Evolutionary conservation across 2,113 vertebrate genomes (phyloP), one percentile per base, ranked within the genome.

Genomic region (Cichladusa arquata): DNA sequence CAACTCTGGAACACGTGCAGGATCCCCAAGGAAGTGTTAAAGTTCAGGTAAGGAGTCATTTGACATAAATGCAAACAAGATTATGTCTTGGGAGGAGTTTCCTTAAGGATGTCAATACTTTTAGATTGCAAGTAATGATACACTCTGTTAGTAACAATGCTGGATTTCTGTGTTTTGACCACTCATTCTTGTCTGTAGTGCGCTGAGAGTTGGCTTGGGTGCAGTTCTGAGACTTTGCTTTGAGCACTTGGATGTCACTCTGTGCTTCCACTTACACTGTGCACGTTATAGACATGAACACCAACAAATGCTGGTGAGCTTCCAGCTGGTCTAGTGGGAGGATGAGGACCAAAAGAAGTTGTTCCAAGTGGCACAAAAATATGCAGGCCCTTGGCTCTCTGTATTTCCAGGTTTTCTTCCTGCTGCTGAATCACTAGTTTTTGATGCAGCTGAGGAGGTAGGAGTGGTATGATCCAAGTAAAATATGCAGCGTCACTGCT

Each of bases 11-110:
- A 80, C 99, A 99, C 0, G 98, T 99, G 44, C 98, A 98, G 89
- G 98, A 99, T 33, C 99, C 99, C 12, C 99, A 99, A 72, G 98
- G 81, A 95, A 98, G 97, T 0, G 98, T 99, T 19, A 99, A 99
- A 97, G 98, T 99, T 25, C 99, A 99, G 99, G 99, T 99, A 47
- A 71, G 66, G 45, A 34, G 36, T 47, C 1, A 1, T 28, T 61
- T 40, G 95, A n/a, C 22, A 3, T 13, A n/a, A 57, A 11, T 25
- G 6, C 58, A 38, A 38, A 65, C 18, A 18, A 12, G 51, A 47
- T 13, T 44, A 25, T 6, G 0, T 53, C 66, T 56, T 54, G 8
- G 1, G 3, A 12, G 9, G 36, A 22, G 23, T 60, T 83, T 54
- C 34, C 12, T 61, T 36, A 26, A 80, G 36, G 23, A 24, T 71